A percentile compares a stretch with the other conserved stretches of the same genome.
Evolutionary conservation across 2,113 vertebrate species (phyloP).

Genomic region (Platycercus adscitus): DNA sequence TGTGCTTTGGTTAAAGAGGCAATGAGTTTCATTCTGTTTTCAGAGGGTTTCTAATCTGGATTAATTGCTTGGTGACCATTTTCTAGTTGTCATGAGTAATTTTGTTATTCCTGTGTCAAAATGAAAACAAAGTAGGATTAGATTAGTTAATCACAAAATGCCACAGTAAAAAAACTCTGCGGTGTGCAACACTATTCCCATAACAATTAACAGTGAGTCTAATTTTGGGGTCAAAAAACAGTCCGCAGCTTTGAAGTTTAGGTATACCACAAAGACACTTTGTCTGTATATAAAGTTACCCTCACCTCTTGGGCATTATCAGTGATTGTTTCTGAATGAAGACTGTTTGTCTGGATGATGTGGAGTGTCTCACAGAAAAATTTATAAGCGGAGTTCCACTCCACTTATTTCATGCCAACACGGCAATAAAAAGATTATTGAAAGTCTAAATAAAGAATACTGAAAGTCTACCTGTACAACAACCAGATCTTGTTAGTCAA

Average conservation of each 20-base stretch:
- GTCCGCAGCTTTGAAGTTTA: background rate
- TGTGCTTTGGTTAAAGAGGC: accelerated
- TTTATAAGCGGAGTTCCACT: background rate
- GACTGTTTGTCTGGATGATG: background rate
- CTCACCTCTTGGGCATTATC: background rate
- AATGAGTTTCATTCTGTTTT: background rate
- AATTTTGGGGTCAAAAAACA: background rate
- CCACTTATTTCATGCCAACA: background rate
- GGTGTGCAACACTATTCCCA: background rate
- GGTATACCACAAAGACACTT: background rate
- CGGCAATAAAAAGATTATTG: background rate
- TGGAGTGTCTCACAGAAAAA: background rate
- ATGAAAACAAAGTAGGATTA: background rate
- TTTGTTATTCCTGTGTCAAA: background rate
- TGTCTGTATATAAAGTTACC: background rate
- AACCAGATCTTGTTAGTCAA: background rate
- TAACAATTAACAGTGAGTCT: background rate
- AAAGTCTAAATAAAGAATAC: background rate
- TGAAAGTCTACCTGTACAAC: background rate
- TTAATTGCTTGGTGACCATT: background rate
- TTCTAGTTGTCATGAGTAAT: background rate
- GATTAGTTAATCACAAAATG: background rate
- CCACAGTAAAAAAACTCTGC: background rate
- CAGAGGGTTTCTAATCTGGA: background rate
- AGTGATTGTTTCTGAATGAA: background rate